phyloP scores from a whole-genome alignment of 2,888 invertebrate species.

The Drosophila parthenogenetica region DNA sequence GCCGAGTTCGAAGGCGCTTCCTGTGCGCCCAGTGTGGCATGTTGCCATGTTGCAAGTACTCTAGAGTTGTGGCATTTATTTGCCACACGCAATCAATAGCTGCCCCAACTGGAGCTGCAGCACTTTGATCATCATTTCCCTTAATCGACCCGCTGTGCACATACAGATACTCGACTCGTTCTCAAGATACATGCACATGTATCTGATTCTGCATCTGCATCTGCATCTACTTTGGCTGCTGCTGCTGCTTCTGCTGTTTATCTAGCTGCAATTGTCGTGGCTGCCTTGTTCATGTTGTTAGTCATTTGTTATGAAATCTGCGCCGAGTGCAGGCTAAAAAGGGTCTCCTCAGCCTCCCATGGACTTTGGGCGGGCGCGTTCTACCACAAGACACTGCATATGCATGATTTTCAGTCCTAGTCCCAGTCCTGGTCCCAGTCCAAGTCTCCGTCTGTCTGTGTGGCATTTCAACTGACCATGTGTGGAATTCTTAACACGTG shows the following conservation, averaged over 20 bases:
- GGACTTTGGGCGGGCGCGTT: conserved; percentile 51
- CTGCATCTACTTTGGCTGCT: conserved; percentile 41
- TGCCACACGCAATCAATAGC: conserved; percentile 77
- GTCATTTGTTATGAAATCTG: conserved; percentile 78
- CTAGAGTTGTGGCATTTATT: conserved; percentile 36
- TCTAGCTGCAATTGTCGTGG: conserved; percentile 68
- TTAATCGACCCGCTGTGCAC: conserved; percentile 76
- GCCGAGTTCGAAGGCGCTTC: conserved; percentile 59
- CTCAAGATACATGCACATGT: conserved; percentile 47
- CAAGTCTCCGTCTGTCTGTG: conserved; percentile 50
- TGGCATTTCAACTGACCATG: conserved; percentile 75
- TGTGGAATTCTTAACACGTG: conserved; percentile 76
- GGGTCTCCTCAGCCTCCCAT: conserved; percentile 41
- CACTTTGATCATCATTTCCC: conserved; percentile 78
- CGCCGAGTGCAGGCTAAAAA: conserved; percentile 51
- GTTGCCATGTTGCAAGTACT: conserved; percentile 8
- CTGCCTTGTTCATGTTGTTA: conserved; percentile 69
- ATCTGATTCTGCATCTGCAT: conserved; percentile 41
- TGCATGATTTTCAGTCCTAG: conserved; percentile 57
- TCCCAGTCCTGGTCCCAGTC: conserved; percentile 1
- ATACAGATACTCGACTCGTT: conserved; percentile 47
- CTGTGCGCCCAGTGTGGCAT: conserved; percentile 59
- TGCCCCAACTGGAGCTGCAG: conserved; percentile 54
- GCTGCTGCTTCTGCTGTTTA: conserved; percentile 53
- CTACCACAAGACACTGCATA: conserved; percentile 55